Base-by-base conservation (phyloP, 2,797 vertebrate genomes). In the Melanotaenia nigrans region DNA sequence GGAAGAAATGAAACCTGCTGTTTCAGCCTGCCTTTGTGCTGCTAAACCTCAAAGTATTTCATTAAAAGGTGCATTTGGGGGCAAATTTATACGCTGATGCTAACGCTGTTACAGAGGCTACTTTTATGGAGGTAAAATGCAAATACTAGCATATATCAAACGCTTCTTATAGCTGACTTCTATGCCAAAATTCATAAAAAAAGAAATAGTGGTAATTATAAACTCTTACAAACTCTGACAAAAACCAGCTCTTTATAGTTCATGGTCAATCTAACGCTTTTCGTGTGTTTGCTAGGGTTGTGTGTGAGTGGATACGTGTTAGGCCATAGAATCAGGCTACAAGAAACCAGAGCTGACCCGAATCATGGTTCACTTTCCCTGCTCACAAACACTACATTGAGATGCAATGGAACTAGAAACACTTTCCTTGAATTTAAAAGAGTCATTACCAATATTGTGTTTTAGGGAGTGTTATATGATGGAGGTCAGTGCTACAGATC, bases 311-410 rank as follows among this genome's bases (percentile, higher is more conserved):
- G 71, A 62, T 70, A 22, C 5, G 30, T 57, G 71, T 53, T 36
- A 63, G 81, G 87, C 87, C 80, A 90, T 24, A 69, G 64, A 89
- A 90, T 88, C 87, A 59, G 75, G 35, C 64, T 16, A 14, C 61
- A 45, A 59, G 90, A 88, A 92, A 92, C 87, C 45, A 60, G 85
- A 92, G 85, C 86, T 64, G 66, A 76, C 81, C 66, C 33, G 65
- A 71, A 79, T 85, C 85, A 82, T 6, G 77, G 78, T 80, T 87
- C 85, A 90, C 91, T 92, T 90, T 92, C 90, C 66, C 89, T 61
- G 58, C 77, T 81, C 72, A 77, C 83, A 73, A 85, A 82, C 80
- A 56, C 45, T 1, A 77, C 64, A 74, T 61, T 16, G 22, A 40
- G 66, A 72, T 0, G 22, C 72, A 67, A 62, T 35, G 54, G 53